Evolutionary conservation across 2,797 vertebrate species (phyloP).

Genomic region (Channa striata): DNA sequence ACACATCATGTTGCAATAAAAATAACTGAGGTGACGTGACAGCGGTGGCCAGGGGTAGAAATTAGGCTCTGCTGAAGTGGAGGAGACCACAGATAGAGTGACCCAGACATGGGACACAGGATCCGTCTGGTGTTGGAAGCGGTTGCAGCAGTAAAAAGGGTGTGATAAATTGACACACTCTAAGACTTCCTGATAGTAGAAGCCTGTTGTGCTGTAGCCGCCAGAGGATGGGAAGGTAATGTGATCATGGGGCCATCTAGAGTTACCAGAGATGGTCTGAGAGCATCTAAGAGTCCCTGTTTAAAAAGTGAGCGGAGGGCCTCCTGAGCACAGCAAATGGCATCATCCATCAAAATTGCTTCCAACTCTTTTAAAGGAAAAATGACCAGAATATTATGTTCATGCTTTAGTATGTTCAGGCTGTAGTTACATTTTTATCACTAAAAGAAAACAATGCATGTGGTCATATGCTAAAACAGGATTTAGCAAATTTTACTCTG

Average conservation of each 20-base stretch:
- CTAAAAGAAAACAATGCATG: background rate
- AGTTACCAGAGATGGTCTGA: conserved; percentile 66
- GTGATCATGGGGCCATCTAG: conserved; percentile 66
- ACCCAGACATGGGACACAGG: conserved; percentile 59
- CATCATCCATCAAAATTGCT: background rate
- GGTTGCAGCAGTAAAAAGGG: conserved; percentile 29
- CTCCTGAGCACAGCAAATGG: background rate
- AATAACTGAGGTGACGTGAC: conserved; percentile 22
- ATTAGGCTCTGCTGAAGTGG: conserved; percentile 52
- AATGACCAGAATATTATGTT: background rate
- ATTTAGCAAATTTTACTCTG: conserved; percentile 2
- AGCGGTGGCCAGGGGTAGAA: background rate
- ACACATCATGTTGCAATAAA: background rate
- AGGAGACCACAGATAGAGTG: conserved; percentile 35
- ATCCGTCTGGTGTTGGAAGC: conserved; percentile 55
- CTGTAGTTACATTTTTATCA: background rate
- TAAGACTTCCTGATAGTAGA: conserved; percentile 61
- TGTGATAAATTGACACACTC: conserved; percentile 62
- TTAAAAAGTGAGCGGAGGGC: conserved; percentile 14
- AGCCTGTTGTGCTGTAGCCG: conserved; percentile 37
- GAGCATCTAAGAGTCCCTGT: conserved; percentile 29
- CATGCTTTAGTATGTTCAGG: background rate
- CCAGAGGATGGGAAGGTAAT: conserved; percentile 62
- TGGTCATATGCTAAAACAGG: background rate
- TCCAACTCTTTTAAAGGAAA: background rate